phyloP scores from a whole-genome alignment of 2,113 vertebrate genomes.

The Picathartes gymnocephalus region DNA sequence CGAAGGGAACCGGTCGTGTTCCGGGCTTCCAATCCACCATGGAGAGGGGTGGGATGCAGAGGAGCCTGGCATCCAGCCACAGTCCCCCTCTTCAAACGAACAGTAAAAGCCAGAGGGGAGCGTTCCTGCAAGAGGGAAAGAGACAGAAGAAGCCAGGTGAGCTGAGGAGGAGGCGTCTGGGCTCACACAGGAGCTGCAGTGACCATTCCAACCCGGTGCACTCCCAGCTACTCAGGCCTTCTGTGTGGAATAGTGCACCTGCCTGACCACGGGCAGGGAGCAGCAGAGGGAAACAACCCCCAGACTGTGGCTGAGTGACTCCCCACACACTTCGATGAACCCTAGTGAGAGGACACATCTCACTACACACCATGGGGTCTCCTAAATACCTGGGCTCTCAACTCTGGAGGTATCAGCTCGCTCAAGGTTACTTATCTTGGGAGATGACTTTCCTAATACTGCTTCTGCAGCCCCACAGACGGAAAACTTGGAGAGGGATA shows the following conservation, averaged over 20 bases:
- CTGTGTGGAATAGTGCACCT: fast-evolving
- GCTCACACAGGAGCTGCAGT: not conserved
- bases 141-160: not conserved
- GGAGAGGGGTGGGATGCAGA: conserved; percentile 27
- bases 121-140: conserved; percentile 72
- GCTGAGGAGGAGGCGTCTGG: not conserved
- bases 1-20: conserved; percentile 26
- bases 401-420: not conserved
- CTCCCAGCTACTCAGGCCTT: not conserved
- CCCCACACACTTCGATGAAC: not conserved
- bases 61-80: conserved; percentile 79
- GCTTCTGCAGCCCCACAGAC: not conserved
- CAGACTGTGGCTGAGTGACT: not conserved
- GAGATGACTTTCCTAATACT: not conserved
- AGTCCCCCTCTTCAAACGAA: conserved; percentile 86
- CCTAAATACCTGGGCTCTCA: not conserved
- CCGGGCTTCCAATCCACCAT: conserved; percentile 77
- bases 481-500: not conserved
- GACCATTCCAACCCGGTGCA: fast-evolving
- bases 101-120: conserved; percentile 93
- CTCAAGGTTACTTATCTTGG: not conserved
- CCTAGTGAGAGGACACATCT: not conserved
- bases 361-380: not conserved
- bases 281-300: not conserved
- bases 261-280: not conserved